phyloP scores from a whole-genome alignment of 2,888 invertebrate species.

The Lottia scabra region DNA sequence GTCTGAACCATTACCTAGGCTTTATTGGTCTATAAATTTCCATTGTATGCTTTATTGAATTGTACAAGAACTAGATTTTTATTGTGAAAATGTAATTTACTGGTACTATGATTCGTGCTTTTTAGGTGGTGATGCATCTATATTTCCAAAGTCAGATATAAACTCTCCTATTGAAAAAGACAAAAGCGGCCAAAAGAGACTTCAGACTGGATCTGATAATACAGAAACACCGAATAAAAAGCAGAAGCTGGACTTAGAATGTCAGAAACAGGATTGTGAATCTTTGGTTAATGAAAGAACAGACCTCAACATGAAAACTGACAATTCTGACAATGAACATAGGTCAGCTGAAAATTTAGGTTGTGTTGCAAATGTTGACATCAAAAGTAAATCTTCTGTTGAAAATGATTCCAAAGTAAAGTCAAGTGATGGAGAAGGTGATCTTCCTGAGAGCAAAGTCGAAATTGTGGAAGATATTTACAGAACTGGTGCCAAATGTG shows the following conservation, averaged over 20 bases:
- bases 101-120: conserved; percentile 12
- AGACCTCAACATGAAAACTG: too few species aligned
- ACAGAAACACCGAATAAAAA: too few species aligned
- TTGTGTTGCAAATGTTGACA: neutral
- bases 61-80: too few species aligned
- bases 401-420: neutral
- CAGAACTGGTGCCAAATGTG: conserved; percentile 92
- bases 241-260: too few species aligned
- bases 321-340: too few species aligned
- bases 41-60: neutral
- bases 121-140: conserved; percentile 87
- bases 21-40: neutral
- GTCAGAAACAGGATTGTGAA: too few species aligned
- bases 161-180: too few species aligned
- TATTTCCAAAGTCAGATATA: conserved; percentile 75
- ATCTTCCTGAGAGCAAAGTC: neutral
- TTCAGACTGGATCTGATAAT: too few species aligned
- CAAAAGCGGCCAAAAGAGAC: too few species aligned
- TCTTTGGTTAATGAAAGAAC: too few species aligned
- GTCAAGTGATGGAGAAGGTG: neutral
- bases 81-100: too few species aligned
- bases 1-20: neutral
- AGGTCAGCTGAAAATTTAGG: neutral
- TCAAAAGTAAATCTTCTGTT: neutral
- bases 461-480: conserved; percentile 70